Evolutionary conservation across 2,113 vertebrate species (phyloP).

Genomic region (Mesitornis unicolor): DNA sequence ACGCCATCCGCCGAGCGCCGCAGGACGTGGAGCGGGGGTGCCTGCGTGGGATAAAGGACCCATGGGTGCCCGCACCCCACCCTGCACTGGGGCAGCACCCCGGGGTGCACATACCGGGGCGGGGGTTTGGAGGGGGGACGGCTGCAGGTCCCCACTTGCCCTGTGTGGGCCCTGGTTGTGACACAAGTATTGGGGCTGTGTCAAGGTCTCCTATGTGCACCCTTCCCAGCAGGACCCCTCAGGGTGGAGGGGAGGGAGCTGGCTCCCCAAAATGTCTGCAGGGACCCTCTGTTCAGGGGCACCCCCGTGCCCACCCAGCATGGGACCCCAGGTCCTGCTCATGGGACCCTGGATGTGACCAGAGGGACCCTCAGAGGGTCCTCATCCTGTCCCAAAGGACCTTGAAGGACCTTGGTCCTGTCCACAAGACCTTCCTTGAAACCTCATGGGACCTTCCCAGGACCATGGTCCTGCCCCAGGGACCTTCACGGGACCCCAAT

Average conservation of each 20-base stretch:
- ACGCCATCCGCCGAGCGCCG: background rate
- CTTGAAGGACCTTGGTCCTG: background rate
- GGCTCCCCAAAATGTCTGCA: background rate
- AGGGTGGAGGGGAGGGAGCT: too few species aligned
- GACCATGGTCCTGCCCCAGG: background rate
- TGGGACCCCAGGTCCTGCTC: background rate
- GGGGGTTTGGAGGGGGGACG: background rate
- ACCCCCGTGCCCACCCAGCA: too few species aligned
- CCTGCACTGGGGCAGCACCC: background rate
- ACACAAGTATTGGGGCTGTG: too few species aligned
- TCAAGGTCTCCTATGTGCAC: too few species aligned
- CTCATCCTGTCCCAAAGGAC: background rate
- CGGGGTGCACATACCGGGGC: accelerated
- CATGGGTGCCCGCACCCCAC: background rate
- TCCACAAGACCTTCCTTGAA: background rate
- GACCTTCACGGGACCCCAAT: background rate
- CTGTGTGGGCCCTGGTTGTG: accelerated
- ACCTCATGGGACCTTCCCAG: background rate
- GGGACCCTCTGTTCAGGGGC: background rate
- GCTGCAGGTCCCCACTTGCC: background rate
- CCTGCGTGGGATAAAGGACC: background rate
- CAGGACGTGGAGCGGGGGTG: background rate
- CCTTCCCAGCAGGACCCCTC: accelerated
- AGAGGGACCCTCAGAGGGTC: background rate
- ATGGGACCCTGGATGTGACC: background rate